phyloP scores from a whole-genome alignment of 1,140 invertebrate genomes.

The Branchinecta lindahli region DNA sequence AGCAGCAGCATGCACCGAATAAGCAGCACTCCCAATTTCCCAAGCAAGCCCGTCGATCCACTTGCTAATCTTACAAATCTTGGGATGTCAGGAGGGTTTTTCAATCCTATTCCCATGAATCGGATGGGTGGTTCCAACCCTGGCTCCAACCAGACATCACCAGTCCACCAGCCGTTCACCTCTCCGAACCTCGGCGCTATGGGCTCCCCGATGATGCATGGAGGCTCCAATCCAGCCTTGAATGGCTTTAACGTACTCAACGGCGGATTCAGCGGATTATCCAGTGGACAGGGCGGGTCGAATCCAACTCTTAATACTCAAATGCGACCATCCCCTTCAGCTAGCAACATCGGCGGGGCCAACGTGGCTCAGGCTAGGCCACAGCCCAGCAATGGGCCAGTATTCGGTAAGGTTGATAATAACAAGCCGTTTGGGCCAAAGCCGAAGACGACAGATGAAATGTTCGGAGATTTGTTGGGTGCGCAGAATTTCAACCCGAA shows the following conservation, averaged over 20 bases:
- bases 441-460: conserved; percentile 43
- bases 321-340: background rate
- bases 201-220: background rate
- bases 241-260: background rate
- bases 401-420: conserved; percentile 16
- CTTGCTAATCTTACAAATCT: conserved; percentile 38
- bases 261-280: background rate
- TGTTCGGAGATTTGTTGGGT: conserved; percentile 78
- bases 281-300: background rate
- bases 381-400: conserved; percentile 9
- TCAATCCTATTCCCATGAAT: background rate
- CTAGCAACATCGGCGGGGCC: background rate
- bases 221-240: background rate
- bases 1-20: conserved; percentile 35
- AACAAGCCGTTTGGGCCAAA: conserved; percentile 26
- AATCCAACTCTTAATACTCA: conserved; percentile 7
- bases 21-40: conserved; percentile 42
- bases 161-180: background rate
- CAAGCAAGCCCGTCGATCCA: conserved; percentile 36
- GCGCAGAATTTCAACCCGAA: conserved; percentile 66
- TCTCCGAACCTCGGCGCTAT: background rate
- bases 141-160: background rate
- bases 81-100: conserved; percentile 26
- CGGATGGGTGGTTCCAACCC: conserved; percentile 1
- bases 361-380: background rate